Evolutionary conservation across 2,888 invertebrate species (phyloP).

Genomic region (Phorcus lineatus): DNA sequence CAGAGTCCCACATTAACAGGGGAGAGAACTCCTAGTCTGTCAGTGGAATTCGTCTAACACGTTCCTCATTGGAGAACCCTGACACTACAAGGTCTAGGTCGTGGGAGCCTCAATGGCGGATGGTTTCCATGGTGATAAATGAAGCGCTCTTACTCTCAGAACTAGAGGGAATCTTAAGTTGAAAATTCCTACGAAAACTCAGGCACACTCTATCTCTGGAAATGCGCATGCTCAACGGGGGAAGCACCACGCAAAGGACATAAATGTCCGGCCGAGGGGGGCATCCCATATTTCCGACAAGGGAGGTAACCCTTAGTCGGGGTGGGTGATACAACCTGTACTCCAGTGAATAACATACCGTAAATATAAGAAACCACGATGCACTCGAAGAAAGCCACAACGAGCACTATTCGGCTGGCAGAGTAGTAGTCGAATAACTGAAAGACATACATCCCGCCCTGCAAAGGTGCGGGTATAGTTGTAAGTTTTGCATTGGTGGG

Average conservation of each 20-base stretch:
- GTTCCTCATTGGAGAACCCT: background rate
- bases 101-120: background rate
- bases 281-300: conserved; percentile 21
- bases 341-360: conserved; percentile 76
- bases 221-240: conserved; percentile 21
- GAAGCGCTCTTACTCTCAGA: background rate
- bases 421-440: conserved; percentile 82
- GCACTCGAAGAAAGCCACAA: conserved; percentile 84
- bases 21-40: background rate
- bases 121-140: conserved; percentile 9
- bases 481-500: too few relatives aligned
- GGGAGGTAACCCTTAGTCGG: background rate
- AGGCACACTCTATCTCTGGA: conserved; percentile 20
- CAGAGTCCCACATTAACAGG: background rate
- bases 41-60: background rate
- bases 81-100: background rate
- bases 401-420: conserved; percentile 80
- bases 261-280: conserved; percentile 1
- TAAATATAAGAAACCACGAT: conserved; percentile 89
- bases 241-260: conserved; percentile 14
- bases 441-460: conserved; percentile 83
- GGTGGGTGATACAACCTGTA: conserved; percentile 22
- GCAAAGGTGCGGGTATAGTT: conserved; percentile 49
- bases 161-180: background rate
- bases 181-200: conserved; percentile 4